Percentiles rank a stretch among this genome's conserved stretches.
Conservation (phyloP, 2,797 vertebrate genomes). For the Sitta carolinensis region DNA sequence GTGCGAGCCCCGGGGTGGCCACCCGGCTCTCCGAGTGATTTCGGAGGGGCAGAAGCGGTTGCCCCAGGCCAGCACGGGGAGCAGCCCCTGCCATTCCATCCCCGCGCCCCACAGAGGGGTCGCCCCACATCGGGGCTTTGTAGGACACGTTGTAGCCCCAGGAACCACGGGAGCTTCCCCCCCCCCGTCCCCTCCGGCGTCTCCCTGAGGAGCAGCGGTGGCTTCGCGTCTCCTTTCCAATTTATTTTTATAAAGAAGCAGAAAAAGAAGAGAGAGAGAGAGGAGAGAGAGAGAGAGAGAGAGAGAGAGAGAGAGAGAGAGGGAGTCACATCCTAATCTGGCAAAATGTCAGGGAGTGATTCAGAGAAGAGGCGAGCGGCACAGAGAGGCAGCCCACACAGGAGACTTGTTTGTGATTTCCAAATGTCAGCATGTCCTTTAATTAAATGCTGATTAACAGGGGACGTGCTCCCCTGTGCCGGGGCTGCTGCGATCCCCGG, state of each 20-base stretch:
- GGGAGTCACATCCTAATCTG: slow-evolving; percentile 42
- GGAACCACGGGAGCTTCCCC: background rate
- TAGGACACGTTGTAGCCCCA: accelerated
- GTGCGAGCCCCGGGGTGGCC: background rate
- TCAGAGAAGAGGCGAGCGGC: slow-evolving; percentile 59
- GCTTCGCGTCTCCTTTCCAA: slow-evolving; percentile 14
- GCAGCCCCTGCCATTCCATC: background rate
- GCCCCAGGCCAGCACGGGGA: background rate
- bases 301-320: background rate
- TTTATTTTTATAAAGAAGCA: slow-evolving; percentile 55
- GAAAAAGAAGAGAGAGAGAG: background rate
- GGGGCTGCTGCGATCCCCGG: background rate
- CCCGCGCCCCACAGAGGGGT: accelerated
- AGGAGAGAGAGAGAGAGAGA: background rate
- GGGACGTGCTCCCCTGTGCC: slow-evolving; percentile 42
- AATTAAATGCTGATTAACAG: slow-evolving; percentile 73
- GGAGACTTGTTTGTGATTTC: slow-evolving; percentile 67
- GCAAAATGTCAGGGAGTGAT: slow-evolving; percentile 73
- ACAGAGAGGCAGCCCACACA: slow-evolving; percentile 63
- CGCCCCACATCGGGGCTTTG: background rate
- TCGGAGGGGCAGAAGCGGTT: accelerated
- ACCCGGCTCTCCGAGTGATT: background rate
- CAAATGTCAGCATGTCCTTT: slow-evolving; percentile 75
- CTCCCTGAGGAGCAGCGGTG: background rate
- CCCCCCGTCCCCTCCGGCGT: background rate